Conservation (phyloP, 2,888 invertebrate species). For the Octodonta nipae region DNA sequence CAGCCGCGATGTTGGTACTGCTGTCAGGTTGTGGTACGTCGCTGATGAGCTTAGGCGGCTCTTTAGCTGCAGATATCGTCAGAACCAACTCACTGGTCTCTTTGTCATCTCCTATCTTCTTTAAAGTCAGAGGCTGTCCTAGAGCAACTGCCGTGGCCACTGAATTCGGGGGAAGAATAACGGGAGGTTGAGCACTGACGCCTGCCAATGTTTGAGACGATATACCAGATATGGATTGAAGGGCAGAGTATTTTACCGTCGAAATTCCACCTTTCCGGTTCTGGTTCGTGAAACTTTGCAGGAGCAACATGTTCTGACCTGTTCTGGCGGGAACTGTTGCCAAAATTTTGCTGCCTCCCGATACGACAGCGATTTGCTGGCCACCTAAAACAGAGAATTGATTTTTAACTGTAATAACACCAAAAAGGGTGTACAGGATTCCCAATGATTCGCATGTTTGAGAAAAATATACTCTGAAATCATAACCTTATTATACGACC, state of each 20-base stretch:
- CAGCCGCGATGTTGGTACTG: slow-evolving; percentile 23
- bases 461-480: no score
- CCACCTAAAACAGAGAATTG: slow-evolving; percentile 40
- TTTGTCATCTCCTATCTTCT: slow-evolving; percentile 32
- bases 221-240: slow-evolving; percentile 34
- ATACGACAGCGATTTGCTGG: slow-evolving; percentile 59
- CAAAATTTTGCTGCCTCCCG: slow-evolving; percentile 49
- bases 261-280: slow-evolving; percentile 45
- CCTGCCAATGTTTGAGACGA: slow-evolving; percentile 33
- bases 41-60: slow-evolving; percentile 12
- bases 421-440: no score
- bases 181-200: slow-evolving; percentile 34
- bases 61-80: slow-evolving; percentile 31
- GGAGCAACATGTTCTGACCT: slow-evolving; percentile 48
- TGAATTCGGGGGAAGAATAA: slow-evolving; percentile 32
- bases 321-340: slow-evolving; percentile 40
- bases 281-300: slow-evolving; percentile 55
- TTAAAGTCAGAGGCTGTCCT: slow-evolving; percentile 32
- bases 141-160: slow-evolving; percentile 31
- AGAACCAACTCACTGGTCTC: slow-evolving; percentile 30
- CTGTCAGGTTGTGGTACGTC: slow-evolving; percentile 25
- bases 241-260: slow-evolving; percentile 40
- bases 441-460: no score
- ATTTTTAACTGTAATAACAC: no score
- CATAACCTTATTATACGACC: no score